Conservation (phyloP, 30 jellyfish, hydroid and myxozoan genomes). For the Catostylus mosaicus region DNA sequence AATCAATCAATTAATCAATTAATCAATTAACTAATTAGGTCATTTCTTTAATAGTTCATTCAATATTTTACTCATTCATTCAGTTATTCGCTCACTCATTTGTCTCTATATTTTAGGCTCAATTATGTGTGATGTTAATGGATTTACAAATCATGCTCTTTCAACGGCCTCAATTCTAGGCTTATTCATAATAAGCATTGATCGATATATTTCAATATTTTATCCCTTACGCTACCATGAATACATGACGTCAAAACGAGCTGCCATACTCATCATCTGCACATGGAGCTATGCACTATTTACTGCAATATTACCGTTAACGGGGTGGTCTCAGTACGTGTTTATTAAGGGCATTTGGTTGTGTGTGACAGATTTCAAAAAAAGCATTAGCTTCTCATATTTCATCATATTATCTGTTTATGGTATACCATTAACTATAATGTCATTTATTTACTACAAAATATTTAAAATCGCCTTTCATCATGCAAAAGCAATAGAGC, state of each 20-base stretch:
- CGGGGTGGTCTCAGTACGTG: slow-evolving; percentile 63
- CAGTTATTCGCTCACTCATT: neutral
- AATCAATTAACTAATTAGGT: too few relatives aligned
- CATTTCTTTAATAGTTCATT: neutral
- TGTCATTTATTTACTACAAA: slow-evolving; percentile 54
- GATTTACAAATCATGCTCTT: slow-evolving; percentile 71
- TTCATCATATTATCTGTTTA: slow-evolving; percentile 51
- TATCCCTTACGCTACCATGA: slow-evolving; percentile 61
- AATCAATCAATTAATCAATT: too few relatives aligned
- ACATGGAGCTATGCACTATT: slow-evolving; percentile 60
- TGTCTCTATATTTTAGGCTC: slow-evolving; percentile 11
- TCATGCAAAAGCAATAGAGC: slow-evolving; percentile 47
- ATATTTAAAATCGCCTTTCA: slow-evolving; percentile 59
- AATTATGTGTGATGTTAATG: slow-evolving; percentile 57
- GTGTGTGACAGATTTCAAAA: slow-evolving; percentile 63
- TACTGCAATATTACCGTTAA: slow-evolving; percentile 45
- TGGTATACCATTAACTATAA: slow-evolving; percentile 47
- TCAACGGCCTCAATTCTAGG: slow-evolving; percentile 62
- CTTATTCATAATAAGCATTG: slow-evolving; percentile 56
- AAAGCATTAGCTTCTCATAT: slow-evolving; percentile 48
- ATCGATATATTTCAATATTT: slow-evolving; percentile 62
- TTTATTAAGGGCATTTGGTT: slow-evolving; percentile 63
- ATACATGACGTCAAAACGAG: slow-evolving; percentile 58
- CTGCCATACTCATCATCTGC: slow-evolving; percentile 28
- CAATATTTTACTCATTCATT: too few relatives aligned